These are phyloP conservation scores for Platyscapa corneri DNA, from an alignment of 1,140 invertebrate species.

Conservation along the genomic window DNA sequence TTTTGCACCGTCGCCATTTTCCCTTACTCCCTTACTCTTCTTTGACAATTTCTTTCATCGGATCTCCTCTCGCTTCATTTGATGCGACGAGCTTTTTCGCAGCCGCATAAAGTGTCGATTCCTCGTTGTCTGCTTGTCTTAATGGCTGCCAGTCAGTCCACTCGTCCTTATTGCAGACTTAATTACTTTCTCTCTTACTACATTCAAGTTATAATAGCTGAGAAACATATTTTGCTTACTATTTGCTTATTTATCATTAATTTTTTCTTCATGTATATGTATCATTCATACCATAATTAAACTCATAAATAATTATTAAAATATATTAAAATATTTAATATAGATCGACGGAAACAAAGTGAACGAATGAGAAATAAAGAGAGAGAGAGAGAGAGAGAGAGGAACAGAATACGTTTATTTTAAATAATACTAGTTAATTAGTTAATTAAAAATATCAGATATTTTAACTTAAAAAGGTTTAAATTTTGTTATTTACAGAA, in stretches of 20 bases:
- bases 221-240: conserved; percentile 56
- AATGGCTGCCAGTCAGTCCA: conserved; percentile 69
- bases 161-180: conserved; percentile 74
- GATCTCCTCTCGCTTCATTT: conserved; percentile 72
- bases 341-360: too few species aligned
- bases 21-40: conserved; percentile 53
- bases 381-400: too few species aligned
- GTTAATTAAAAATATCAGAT: too few species aligned
- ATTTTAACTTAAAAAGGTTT: too few species aligned
- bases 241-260: neutral
- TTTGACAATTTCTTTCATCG: conserved; percentile 74
- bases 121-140: conserved; percentile 61
- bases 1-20: conserved; percentile 42
- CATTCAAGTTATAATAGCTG: conserved; percentile 73
- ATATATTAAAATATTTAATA: too few species aligned
- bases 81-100: conserved; percentile 70
- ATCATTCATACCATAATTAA: too few species aligned
- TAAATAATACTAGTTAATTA: too few species aligned
- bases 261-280: too few species aligned
- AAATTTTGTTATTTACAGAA: too few species aligned
- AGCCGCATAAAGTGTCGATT: conserved; percentile 73
- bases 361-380: too few species aligned
- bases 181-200: conserved; percentile 72
- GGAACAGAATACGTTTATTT: too few species aligned
- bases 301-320: too few species aligned